phyloP scores from a whole-genome alignment of 2,113 vertebrate genomes.

The Abramis brama region DNA sequence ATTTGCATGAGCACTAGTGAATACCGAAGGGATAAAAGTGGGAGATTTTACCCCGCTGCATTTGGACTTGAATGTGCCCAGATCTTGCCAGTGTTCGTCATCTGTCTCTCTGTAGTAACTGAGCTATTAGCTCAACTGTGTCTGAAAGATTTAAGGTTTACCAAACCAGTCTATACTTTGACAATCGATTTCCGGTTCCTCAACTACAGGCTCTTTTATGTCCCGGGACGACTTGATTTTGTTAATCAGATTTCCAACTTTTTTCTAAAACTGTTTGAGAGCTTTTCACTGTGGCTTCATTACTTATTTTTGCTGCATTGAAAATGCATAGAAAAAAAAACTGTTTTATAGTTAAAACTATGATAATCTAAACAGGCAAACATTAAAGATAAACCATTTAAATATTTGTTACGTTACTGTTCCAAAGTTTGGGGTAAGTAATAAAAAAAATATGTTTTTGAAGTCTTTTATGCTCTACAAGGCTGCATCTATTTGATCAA shows the following conservation, averaged over 20 bases:
- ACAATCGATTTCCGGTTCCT: not conserved
- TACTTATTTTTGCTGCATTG: not conserved
- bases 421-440: no score
- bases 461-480: not conserved
- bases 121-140: conserved; percentile 30
- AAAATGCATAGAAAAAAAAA: not conserved
- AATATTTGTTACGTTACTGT: not conserved
- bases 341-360: not conserved
- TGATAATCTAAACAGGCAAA: no score
- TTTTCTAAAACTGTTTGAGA: not conserved
- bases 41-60: conserved; percentile 46
- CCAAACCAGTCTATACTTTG: not conserved
- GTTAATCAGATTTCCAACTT: not conserved
- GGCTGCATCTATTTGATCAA: not conserved
- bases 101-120: conserved; percentile 30
- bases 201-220: not conserved
- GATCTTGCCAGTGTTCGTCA: conserved; percentile 18
- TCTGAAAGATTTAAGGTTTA: not conserved
- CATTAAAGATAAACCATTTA: no score
- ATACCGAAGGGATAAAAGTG: conserved; percentile 62
- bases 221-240: not conserved
- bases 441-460: not conserved
- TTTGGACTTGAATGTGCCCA: conserved; percentile 44
- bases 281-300: not conserved
- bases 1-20: conserved; percentile 91